Evolutionary conservation across 2,888 invertebrate genomes (phyloP), one percentile per base, ranked within the genome.

Genomic region (Lithophane socia): DNA sequence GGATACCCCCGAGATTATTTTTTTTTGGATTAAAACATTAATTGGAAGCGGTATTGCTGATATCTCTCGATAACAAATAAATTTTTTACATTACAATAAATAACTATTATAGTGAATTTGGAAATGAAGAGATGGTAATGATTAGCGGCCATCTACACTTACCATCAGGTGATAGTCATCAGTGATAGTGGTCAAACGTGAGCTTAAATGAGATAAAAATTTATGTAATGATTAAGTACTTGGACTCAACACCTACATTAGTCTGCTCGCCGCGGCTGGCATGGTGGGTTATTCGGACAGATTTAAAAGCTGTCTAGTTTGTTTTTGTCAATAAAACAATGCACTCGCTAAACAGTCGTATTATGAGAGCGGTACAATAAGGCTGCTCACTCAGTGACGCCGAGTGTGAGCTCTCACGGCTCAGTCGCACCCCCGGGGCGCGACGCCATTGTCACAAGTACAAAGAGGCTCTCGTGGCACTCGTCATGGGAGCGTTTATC

Each of bases 401-500:
- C 16, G 44, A 56, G 72, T n/a, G 68, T n/a, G 37, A 54, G 77
- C 77, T 47, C 61, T 69, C 77, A 16, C 66, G 47, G 47, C 60
- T 16, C 3, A 29, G 69, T 9, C 18, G n/a, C 47, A 13, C 42
- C 47, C 63, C 9, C n/a, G 67, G n/a, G 44, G 37, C 24, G 16
- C 49, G 10, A 13, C 70, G n/a, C 63, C 29, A 60, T 71, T 82
- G 70, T 79, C 63, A 18, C 63, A 21, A 37, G 16, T 61, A 77
- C 68, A 56, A 80, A 82, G 64, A 49, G 13, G 16, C 82, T n/a
- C 61, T 77, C 29, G 73, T 18, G n/a, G 13, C 60, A 56, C 67
- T 68, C 37, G 52, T 13, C 65, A 47, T 42, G 21, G 1, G 13
- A 71, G 42, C 63, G 37, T 64, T 64, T 79, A 67, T 82, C 29